Conservation (phyloP, 2,888 invertebrate species). For the Byasa hedistus region DNA sequence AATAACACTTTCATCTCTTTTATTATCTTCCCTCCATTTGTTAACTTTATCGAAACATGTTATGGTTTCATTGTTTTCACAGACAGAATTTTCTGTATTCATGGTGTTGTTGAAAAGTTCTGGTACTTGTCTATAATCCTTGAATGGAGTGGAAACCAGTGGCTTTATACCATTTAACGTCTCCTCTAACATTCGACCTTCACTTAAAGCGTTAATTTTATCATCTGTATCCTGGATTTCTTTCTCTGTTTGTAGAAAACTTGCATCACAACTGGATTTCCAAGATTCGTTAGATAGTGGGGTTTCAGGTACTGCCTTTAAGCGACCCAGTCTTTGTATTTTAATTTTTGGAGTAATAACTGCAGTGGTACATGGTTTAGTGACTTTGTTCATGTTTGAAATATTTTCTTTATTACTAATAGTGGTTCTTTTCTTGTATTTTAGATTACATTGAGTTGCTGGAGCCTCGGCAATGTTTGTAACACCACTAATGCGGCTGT, state of each 20-base stretch:
- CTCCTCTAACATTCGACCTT: constrained; percentile 51
- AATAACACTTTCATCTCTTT: constrained; percentile 63
- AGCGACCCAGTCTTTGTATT: too few species aligned
- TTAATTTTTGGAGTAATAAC: constrained; percentile 30
- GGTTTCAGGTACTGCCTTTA: constrained; percentile 46
- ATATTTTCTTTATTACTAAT: constrained; percentile 61
- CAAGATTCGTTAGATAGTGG: constrained; percentile 59
- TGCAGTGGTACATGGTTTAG: constrained; percentile 35
- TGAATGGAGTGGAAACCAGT: constrained; percentile 65
- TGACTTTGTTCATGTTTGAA: constrained; percentile 35
- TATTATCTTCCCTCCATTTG: constrained; percentile 41
- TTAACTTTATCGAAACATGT: constrained; percentile 59
- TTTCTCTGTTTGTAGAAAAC: constrained; percentile 65
- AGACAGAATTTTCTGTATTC: constrained; percentile 47
- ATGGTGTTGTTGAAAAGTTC: constrained; percentile 60
- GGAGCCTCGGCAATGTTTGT: constrained; percentile 63
- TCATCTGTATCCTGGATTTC: constrained; percentile 58
- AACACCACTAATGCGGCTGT: constrained; percentile 63
- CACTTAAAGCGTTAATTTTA: constrained; percentile 43
- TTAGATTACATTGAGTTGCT: constrained; percentile 42
- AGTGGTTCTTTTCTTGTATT: constrained; percentile 43
- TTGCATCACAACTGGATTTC: constrained; percentile 63
- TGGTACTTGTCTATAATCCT: constrained; percentile 58
- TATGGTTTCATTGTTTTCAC: constrained; percentile 57
- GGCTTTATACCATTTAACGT: constrained; percentile 54